phyloP scores from a whole-genome alignment of 2,113 vertebrate species.

The Archilochus colubris region DNA sequence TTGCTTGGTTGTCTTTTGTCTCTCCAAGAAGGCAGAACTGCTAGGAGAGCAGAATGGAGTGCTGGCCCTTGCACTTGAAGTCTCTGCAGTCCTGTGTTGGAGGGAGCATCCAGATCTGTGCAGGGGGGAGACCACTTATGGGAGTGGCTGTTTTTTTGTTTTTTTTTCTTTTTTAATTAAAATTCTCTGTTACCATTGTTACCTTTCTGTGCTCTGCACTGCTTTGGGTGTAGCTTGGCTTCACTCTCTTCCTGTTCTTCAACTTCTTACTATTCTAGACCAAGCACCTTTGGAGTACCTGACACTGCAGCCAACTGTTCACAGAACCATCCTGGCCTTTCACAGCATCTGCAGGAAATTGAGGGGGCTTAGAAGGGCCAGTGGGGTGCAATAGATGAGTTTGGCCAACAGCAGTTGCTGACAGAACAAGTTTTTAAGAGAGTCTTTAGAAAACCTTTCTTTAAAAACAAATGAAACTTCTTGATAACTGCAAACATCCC shows the following conservation, averaged over 20 bases:
- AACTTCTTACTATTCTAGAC: neutral
- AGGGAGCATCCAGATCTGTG: neutral
- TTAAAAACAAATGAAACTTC: neutral
- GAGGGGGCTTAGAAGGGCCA: neutral
- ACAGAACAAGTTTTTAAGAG: neutral
- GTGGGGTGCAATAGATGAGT: neutral
- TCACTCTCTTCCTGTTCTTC: neutral
- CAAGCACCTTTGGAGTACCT: neutral
- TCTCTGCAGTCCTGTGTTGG: neutral
- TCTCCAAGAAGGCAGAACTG: neutral
- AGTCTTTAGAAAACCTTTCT: neutral
- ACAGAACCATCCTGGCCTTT: neutral
- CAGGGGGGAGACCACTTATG: neutral
- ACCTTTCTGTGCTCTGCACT: neutral
- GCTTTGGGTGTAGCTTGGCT: neutral
- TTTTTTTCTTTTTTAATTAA: slow-evolving; percentile 42
- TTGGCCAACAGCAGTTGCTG: neutral
- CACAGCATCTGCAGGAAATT: neutral
- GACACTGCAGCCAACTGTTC: neutral
- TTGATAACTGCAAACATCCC: neutral
- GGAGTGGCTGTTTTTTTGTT: neutral
- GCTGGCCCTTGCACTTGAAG: neutral
- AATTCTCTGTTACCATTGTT: slow-evolving; percentile 25
- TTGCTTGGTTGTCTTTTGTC: neutral
- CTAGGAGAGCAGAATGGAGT: neutral